A percentile compares a stretch with the other conserved stretches of the same genome.
phyloP scores from a whole-genome alignment of 37 sponge, comb jelly and placozoan genomes.

The Agelas oroides region DNA sequence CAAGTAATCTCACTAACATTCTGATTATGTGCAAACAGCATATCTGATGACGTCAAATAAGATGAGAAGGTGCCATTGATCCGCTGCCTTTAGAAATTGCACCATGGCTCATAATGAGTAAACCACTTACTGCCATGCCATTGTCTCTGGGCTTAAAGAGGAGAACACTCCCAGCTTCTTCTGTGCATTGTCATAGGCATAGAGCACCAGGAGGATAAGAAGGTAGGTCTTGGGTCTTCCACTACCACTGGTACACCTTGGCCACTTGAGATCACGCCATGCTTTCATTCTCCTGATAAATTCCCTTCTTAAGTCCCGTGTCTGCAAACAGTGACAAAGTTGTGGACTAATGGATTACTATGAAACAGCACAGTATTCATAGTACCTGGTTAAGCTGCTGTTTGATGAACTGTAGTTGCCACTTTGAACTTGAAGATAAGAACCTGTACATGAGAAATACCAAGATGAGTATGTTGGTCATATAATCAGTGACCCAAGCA shows the following conservation, averaged over 20 bases:
- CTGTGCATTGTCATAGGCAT: slow-evolving; percentile 41
- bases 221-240: slow-evolving; percentile 61
- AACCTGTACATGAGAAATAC: slow-evolving; percentile 23
- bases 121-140: slow-evolving; percentile 49
- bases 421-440: slow-evolving; percentile 48
- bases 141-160: slow-evolving; percentile 32
- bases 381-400: slow-evolving; percentile 52
- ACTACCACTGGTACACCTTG: neutral
- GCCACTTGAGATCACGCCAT: slow-evolving; percentile 22
- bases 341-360: too few relatives aligned
- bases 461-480: too few relatives aligned
- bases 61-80: too few relatives aligned
- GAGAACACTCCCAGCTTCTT: slow-evolving; percentile 42
- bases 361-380: too few relatives aligned
- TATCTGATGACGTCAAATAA: too few relatives aligned
- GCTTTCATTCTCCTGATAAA: slow-evolving; percentile 9
- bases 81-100: too few relatives aligned
- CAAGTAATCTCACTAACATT: too few relatives aligned
- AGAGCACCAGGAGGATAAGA: slow-evolving; percentile 43
- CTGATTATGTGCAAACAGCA: too few relatives aligned
- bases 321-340: too few relatives aligned
- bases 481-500: too few relatives aligned
- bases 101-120: too few relatives aligned
- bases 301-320: neutral
- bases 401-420: slow-evolving; percentile 68